phyloP scores from a whole-genome alignment of 2,888 invertebrate genomes.

The Cyaniris semiargus region DNA sequence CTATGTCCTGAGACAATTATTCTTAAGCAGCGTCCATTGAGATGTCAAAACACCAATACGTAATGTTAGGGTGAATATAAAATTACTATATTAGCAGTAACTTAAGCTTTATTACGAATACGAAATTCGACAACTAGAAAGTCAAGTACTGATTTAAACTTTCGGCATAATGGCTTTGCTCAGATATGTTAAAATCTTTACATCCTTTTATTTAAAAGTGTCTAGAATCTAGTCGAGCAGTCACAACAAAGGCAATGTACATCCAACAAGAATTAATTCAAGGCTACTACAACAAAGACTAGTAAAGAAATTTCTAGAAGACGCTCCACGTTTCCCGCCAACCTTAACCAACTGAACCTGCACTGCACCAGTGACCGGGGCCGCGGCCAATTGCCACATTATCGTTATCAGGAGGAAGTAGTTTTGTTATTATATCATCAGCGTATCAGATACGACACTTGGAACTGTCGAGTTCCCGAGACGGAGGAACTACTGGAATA shows the following conservation, averaged over 20 bases:
- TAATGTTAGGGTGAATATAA: too few relatives aligned
- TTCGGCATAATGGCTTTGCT: too few relatives aligned
- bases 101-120: too few relatives aligned
- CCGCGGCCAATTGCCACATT: slow-evolving; percentile 14
- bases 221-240: background rate
- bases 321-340: background rate
- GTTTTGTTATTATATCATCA: slow-evolving; percentile 25
- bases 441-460: slow-evolving; percentile 1
- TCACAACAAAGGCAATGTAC: background rate
- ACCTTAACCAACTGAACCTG: slow-evolving; percentile 38
- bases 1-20: background rate
- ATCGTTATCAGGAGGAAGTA: slow-evolving; percentile 20
- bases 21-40: background rate
- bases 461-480: background rate
- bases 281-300: background rate
- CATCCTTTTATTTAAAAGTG: too few relatives aligned
- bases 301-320: background rate
- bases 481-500: background rate
- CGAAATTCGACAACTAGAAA: too few relatives aligned
- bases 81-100: too few relatives aligned
- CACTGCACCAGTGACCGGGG: slow-evolving; percentile 31
- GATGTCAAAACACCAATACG: too few relatives aligned
- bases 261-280: background rate
- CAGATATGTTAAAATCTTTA: too few relatives aligned
- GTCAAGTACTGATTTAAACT: too few relatives aligned